Evolutionary conservation across 2,113 vertebrate genomes (phyloP).

Genomic region (Nyctereutes procyonoides): DNA sequence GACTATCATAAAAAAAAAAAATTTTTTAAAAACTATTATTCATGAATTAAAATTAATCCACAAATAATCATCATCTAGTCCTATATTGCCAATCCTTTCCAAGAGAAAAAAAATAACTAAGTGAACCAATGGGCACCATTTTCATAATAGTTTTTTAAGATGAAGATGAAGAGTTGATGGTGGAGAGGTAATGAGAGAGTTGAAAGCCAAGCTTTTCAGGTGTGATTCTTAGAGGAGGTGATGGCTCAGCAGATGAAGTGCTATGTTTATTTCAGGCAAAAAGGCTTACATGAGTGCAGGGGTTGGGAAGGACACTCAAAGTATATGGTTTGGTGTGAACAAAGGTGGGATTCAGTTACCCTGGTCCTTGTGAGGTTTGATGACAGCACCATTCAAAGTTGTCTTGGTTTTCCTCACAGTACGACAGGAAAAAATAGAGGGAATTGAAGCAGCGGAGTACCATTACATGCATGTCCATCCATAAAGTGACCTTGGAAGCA

Average conservation of each 20-base stretch:
- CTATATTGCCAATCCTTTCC: too few relatives aligned
- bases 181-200: accelerated
- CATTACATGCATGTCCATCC: not conserved
- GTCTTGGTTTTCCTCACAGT: not conserved
- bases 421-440: not conserved
- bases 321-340: not conserved
- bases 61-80: too few relatives aligned
- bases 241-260: not conserved
- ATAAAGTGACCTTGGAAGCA: not conserved
- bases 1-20: too few relatives aligned
- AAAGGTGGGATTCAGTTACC: not conserved
- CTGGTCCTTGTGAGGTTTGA: not conserved
- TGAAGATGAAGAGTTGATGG: not conserved
- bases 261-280: not conserved
- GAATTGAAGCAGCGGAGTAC: not conserved
- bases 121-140: too few relatives aligned
- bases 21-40: too few relatives aligned
- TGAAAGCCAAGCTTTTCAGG: not conserved
- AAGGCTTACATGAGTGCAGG: accelerated
- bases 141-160: not conserved
- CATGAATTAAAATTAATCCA: too few relatives aligned
- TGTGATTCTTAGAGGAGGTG: not conserved
- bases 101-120: too few relatives aligned
- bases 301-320: accelerated
- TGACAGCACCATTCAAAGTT: not conserved